These are phyloP conservation scores for Lepidurus packardi DNA, from an alignment of 1,140 invertebrate species.

Conservation along the genomic window DNA sequence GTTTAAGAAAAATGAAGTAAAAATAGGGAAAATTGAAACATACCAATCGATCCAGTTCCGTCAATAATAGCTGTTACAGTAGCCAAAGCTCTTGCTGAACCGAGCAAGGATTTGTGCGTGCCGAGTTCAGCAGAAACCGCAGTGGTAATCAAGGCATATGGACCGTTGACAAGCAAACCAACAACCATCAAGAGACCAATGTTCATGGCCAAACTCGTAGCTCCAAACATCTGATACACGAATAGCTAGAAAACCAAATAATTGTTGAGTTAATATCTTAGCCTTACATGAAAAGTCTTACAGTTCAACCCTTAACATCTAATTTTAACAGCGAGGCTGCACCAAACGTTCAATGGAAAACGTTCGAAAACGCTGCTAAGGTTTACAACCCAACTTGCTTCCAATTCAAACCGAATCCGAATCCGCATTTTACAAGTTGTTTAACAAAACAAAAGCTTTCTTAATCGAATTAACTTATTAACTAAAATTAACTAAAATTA, in stretches of 20 bases:
- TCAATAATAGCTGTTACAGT: constrained; percentile 96
- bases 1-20: not conserved
- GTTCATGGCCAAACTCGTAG: constrained; percentile 55
- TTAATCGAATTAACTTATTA: too few relatives aligned
- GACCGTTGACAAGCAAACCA: constrained; percentile 85
- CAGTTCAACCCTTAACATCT: too few relatives aligned
- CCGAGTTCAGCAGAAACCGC: constrained; percentile 91
- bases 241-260: constrained; percentile 56
- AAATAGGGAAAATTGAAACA: constrained; percentile 32
- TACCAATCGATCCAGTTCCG: constrained; percentile 86
- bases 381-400: too few relatives aligned
- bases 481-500: too few relatives aligned
- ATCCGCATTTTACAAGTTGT: too few relatives aligned
- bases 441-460: too few relatives aligned
- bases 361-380: too few relatives aligned
- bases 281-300: too few relatives aligned
- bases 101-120: constrained; percentile 73
- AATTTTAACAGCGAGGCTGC: too few relatives aligned
- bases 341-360: too few relatives aligned
- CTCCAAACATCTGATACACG: constrained; percentile 67
- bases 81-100: constrained; percentile 81
- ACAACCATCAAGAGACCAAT: constrained; percentile 65
- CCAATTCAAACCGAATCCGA: too few relatives aligned
- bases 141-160: constrained; percentile 92
- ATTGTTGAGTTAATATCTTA: not conserved